Evolutionary conservation across 2,113 vertebrate species (phyloP).

Genomic region (Piprites chloris): DNA sequence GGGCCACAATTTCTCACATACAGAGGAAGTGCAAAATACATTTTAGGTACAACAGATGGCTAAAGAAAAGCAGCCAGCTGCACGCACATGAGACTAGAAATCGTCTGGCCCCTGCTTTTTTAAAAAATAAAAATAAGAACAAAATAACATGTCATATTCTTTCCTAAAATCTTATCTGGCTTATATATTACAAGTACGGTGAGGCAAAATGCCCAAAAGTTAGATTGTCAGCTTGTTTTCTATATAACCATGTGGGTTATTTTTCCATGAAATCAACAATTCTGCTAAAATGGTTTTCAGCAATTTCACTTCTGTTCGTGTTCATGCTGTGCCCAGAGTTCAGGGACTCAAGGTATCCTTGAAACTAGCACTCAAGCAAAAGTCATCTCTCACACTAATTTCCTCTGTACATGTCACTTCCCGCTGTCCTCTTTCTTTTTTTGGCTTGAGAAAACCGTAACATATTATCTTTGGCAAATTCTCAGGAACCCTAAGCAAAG

Average conservation of each 20-base stretch:
- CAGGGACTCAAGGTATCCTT: neutral
- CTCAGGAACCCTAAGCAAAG: conserved; percentile 29
- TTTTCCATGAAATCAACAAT: neutral
- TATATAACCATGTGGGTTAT: neutral
- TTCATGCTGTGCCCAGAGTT: neutral
- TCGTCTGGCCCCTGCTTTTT: neutral
- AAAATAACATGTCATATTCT: neutral
- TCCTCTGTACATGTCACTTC: conserved; percentile 2
- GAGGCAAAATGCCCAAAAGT: neutral
- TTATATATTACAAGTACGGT: neutral
- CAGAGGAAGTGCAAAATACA: neutral
- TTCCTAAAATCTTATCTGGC: neutral
- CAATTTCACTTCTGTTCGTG: neutral
- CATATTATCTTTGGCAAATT: conserved; percentile 37
- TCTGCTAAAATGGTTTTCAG: neutral
- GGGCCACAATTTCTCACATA: neutral
- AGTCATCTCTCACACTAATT: conserved; percentile 17
- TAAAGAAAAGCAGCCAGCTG: neutral
- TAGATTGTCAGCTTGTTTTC: neutral
- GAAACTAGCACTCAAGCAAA: conserved; percentile 23
- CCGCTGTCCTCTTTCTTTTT: neutral
- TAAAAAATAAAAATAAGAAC: neutral
- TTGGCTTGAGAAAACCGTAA: neutral
- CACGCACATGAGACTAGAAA: neutral
- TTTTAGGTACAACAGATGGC: neutral